Conservation (phyloP, 2,797 vertebrate genomes). For the Pogoniulus pusillus region DNA sequence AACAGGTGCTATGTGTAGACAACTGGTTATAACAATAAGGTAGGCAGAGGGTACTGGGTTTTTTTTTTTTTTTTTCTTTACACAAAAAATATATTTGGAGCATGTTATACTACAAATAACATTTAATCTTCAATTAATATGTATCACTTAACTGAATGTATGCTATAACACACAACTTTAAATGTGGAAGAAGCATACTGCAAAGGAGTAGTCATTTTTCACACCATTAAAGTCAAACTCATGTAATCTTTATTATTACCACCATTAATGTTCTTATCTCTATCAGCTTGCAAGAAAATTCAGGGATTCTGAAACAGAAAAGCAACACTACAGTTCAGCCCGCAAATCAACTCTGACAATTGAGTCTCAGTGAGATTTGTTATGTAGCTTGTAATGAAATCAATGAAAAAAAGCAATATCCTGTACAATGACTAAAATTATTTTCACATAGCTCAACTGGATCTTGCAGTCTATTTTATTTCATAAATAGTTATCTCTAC, state of each 20-base stretch:
- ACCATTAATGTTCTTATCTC: neutral
- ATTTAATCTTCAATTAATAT: neutral
- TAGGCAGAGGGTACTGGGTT: neutral
- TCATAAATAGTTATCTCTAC: neutral
- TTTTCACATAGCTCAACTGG: neutral
- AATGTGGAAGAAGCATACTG: neutral
- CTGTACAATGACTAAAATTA: neutral
- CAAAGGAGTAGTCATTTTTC: neutral
- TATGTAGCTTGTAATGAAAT: neutral
- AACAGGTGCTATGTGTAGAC: conserved; percentile 89
- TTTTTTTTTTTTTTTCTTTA: neutral
- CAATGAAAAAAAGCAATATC: neutral
- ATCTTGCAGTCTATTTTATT: neutral
- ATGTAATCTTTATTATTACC: neutral
- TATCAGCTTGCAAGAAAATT: conserved; percentile 11
- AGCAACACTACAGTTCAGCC: neutral
- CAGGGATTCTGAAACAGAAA: neutral
- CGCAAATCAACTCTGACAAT: neutral
- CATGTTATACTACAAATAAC: neutral
- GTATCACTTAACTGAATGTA: neutral
- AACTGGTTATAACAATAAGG: conserved; percentile 79
- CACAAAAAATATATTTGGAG: neutral
- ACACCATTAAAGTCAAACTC: neutral
- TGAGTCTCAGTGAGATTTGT: neutral
- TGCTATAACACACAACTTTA: neutral